Base-by-base conservation (phyloP, 2,888 invertebrate genomes). In the Agriotes lineatus region DNA sequence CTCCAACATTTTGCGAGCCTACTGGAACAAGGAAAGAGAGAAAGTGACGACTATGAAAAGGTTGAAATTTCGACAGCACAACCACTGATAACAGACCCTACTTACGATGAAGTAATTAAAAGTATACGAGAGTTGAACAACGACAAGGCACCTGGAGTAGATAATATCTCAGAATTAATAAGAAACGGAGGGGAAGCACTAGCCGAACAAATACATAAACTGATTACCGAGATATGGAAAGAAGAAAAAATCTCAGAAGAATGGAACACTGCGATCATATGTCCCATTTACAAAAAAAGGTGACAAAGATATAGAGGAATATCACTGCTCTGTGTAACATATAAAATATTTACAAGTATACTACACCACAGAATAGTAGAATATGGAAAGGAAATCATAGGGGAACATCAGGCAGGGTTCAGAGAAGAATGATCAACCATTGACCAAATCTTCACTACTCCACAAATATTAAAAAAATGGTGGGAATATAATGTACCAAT, bases 231-330 rank as follows among this genome's bases (percentile, higher is more conserved):
- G 9, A 10, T 45, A 4, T 45, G 45, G 45, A 20, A 19, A 19
- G 20, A 19, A 20, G 45, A 45, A 20, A 45, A 2, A 19, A 10
- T 20, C n/a, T 1, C 45, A 45, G 45, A 45, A 45, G 12, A 44
- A 18, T 19, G 44, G 19, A 44, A 44, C 19, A 44, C 16, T 2
- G 44, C 44, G 7, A 18, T 18, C 19, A 45, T 45, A 9, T 2
- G 19, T 1, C 19, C 45, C 19, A 20, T 20, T 45, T 45, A 20
- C 10, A 20, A 45, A 20, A n/a, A 45, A 45, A 45, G 10, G 19
- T 9, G 19, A 45, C 37, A 39, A 39, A 39, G 5, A 39, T 39
- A 45, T n/a, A 45, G 20, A 20, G 45, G n/a, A 45, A 20, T 45
- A 9, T 19, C 45, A 5, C 20, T 45, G 7, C n/a, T 19, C n/a